Percentiles rank a stretch among this genome's conserved stretches.
These are phyloP conservation scores for Cossypha niveicapilla DNA, from an alignment of 2,797 vertebrate species.

Conservation along the genomic window DNA sequence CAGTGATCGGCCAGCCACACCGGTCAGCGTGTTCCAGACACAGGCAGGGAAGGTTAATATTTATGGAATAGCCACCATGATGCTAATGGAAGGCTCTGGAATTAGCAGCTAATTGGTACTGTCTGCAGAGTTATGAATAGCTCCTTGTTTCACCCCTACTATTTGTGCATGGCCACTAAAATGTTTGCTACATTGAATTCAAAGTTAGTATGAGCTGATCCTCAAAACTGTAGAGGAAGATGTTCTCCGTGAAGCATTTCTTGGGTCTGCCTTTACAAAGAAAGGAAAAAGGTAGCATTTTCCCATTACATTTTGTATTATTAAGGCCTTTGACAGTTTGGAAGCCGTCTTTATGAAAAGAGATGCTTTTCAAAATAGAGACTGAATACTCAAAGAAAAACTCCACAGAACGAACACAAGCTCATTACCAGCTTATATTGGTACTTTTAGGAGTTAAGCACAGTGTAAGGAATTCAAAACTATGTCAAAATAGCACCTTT, in stretches of 20 bases:
- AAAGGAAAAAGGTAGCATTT: neutral
- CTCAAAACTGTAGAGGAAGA: neutral
- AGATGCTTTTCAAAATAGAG: neutral
- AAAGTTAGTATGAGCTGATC: neutral
- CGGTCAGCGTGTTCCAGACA: neutral
- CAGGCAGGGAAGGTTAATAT: neutral
- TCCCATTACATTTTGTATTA: neutral
- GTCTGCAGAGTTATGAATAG: neutral
- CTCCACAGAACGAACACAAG: neutral
- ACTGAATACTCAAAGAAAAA: neutral
- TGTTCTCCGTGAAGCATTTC: neutral
- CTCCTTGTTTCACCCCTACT: neutral
- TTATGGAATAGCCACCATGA: neutral
- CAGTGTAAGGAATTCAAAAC: constrained; percentile 34
- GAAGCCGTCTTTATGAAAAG: neutral
- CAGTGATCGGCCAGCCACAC: accelerated
- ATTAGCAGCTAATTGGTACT: neutral
- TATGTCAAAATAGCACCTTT: constrained; percentile 54
- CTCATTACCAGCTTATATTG: neutral
- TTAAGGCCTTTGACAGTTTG: constrained; percentile 10
- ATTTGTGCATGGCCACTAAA: neutral
- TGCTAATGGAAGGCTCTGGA: neutral
- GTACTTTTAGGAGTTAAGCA: constrained; percentile 8
- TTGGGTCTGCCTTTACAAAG: neutral
- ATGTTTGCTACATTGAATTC: neutral